Base-by-base conservation (phyloP, 2,113 vertebrate genomes). In the Calonectris borealis region DNA sequence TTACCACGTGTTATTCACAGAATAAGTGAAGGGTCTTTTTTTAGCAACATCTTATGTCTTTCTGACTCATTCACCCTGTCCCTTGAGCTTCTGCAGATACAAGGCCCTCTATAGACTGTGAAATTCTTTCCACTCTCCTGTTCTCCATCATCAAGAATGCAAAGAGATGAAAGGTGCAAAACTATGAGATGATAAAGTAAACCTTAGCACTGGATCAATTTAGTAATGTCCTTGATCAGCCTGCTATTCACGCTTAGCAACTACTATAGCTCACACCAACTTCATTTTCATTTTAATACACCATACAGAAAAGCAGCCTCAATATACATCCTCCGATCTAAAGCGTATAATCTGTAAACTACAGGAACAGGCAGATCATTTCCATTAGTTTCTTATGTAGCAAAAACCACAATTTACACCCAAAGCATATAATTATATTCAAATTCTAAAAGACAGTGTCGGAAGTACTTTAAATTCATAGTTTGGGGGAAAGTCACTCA, bases 381-480 rank as follows among this genome's bases (percentile, higher is more conserved):
- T 97, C 97, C 95, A 98, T 95, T 98, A 97, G 95, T 97, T 98
- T 97, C 93, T 96, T 94, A 76, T 62, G 83, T 96, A 98, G 98
- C 80, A 95, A 98, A 98, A 97, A 89, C 60, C 95, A 97, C 97
- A 97, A 95, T 97, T 97, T 98, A 95, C 51, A 98, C 95, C 77
- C 95, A 98, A 98, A 98, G 92, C 86, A 19, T 98, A 94, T 97
- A 97, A 98, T 98, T 98, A 98, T 94, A 98, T 98, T 98, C 96
- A 98, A 97, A 98, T 97, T 96, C 95, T 95, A 93, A 98, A 97
- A 97, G 94, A 97, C 89, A 91, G 96, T 86, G 87, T 96, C 12
- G 3, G 97, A 97, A 98, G 95, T 93, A 96, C 83, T 96, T 98
- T 90, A 98, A 98, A 98, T 98, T 97, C 97, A 97, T 98, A 94